A percentile compares a stretch with the other conserved stretches of the same genome.
These are phyloP conservation scores for Phorcus lineatus DNA, from an alignment of 2,888 invertebrate genomes.

Conservation along the genomic window DNA sequence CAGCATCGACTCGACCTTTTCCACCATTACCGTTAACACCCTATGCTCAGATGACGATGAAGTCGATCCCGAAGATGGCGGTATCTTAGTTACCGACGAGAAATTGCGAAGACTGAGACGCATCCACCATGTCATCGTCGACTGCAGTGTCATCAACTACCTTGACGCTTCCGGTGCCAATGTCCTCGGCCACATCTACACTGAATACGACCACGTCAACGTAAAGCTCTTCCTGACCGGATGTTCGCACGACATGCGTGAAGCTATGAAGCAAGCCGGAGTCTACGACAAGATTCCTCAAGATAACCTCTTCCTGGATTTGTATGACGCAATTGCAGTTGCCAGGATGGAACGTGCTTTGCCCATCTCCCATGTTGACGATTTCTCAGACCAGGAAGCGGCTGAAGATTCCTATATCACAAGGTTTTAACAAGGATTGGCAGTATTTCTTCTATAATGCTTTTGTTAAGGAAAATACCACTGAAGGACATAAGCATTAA, in stretches of 20 bases:
- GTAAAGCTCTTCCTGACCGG: constrained; percentile 65
- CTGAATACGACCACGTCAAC: constrained; percentile 66
- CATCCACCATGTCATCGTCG: constrained; percentile 65
- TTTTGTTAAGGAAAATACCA: no score
- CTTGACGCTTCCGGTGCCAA: constrained; percentile 68
- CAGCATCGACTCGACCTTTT: constrained; percentile 39
- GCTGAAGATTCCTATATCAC: constrained; percentile 65
- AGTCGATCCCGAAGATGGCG: constrained; percentile 62
- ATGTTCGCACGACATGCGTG: constrained; percentile 53
- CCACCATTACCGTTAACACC: not conserved
- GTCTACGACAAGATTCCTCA: constrained; percentile 60
- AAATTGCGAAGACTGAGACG: constrained; percentile 58
- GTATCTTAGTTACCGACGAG: constrained; percentile 58
- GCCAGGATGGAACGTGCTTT: constrained; percentile 55
- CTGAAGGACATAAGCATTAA: no score
- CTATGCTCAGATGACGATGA: constrained; percentile 39
- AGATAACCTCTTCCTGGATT: constrained; percentile 57
- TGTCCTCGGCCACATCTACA: constrained; percentile 62
- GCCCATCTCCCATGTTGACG: constrained; percentile 54
- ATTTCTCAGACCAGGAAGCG: constrained; percentile 66
- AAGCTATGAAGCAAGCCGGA: constrained; percentile 61
- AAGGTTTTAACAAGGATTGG: constrained; percentile 36
- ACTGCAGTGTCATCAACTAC: constrained; percentile 65
- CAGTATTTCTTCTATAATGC: no score
- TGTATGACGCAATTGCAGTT: constrained; percentile 61